Evolutionary conservation across 2,888 invertebrate species (phyloP), one percentile per base, ranked within the genome.

Genomic region (Rotaria sp.): DNA sequence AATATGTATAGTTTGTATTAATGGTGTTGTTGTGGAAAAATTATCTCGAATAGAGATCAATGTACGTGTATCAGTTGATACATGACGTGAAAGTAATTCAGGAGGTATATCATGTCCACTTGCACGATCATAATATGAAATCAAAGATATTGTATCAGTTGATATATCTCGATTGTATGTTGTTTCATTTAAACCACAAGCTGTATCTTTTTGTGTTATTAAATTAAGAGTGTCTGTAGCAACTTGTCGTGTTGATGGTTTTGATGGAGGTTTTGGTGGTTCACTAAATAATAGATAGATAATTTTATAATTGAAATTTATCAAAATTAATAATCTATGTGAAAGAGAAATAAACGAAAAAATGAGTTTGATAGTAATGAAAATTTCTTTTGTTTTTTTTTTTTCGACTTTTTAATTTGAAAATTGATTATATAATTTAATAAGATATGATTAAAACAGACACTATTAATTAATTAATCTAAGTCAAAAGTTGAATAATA

Each of bases 201-300:
- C 80, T 2, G n/a, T 35, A 80, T 80, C 80, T 80, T n/a, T 80
- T 0, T 80, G 15, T 45, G 80, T n/a, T 26, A 80, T 45, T 15
- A 80, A 45, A 45, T 26, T 80, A 80, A 8, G 35, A 8, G 80
- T 80, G 45, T 80, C 80, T 4, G 80, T 80, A 45, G 80, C 45
- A 10, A n/a, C 26, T 11, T 41, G 45, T 24, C 80, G 41, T 45
- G 45, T 80, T 26, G 15, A 7, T 15, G 80, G 80, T 80, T 80
- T 80, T 7, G 80, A 45, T 38, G 45, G 80, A n/a, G 80, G 80
- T 80, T 80, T 80, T 26, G 80, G 80, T 45, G 80, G 80, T 80
- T 80, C 80, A 45, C 67, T 67, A 67, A 67, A 67, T 30, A 67
- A 38, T 15, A 21, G 21, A 67, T 67, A 67, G 18, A 50, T 13